Percentiles rank a stretch among this genome's conserved stretches.
phyloP scores from a whole-genome alignment of 2,888 invertebrate genomes.

The Cyaniris semiargus region DNA sequence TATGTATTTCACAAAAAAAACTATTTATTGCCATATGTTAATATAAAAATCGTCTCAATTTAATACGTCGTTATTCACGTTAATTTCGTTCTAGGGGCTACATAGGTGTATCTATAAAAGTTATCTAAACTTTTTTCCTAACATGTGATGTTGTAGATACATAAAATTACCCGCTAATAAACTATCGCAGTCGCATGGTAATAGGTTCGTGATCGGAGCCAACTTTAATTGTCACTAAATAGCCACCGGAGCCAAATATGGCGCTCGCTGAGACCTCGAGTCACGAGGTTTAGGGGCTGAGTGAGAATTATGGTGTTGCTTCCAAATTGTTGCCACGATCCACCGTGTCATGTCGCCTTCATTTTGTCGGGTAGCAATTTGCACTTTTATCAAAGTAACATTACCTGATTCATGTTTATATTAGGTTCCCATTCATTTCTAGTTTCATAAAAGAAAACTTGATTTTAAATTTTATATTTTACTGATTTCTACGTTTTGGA shows the following conservation, averaged over 20 bases:
- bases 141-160: constrained; percentile 42
- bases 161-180: constrained; percentile 47
- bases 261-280: constrained; percentile 36
- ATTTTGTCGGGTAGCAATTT: constrained; percentile 28
- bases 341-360: constrained; percentile 30
- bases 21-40: no score
- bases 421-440: no score
- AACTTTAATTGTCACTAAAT: constrained; percentile 63
- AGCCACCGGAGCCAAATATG: constrained; percentile 46
- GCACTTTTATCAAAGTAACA: constrained; percentile 14
- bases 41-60: background rate
- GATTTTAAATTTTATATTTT: no score
- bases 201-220: constrained; percentile 57
- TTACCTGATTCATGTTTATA: no score
- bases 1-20: no score
- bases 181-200: constrained; percentile 51
- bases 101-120: constrained; percentile 36
- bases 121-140: constrained; percentile 36
- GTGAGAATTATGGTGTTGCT: constrained; percentile 43
- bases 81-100: background rate
- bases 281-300: constrained; percentile 42
- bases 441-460: no score
- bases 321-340: constrained; percentile 32
- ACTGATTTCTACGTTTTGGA: no score
- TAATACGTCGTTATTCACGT: background rate